Evolutionary conservation across 2,888 invertebrate species (phyloP), one percentile per base, ranked within the genome.

Genomic region (Nomada goodeniana): DNA sequence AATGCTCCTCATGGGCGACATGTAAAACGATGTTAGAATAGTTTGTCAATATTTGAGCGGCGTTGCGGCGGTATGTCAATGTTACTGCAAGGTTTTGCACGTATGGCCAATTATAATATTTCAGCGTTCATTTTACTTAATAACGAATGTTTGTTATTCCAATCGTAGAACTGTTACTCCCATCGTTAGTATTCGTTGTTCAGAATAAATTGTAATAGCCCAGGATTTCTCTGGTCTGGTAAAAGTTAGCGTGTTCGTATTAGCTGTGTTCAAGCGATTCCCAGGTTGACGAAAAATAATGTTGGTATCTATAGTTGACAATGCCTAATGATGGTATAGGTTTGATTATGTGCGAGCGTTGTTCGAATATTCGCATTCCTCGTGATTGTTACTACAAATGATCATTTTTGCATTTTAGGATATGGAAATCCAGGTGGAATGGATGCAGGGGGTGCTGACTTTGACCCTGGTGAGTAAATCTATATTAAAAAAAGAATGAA

Each of bases 381-480:
- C 15, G 2, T n/a, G 11, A 1, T 20, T 44, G 2, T 57, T 69
- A 18, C 5, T 70, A 70, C 70, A 23, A 53, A 7, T 11, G 5
- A 36, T 47, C 15, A 57, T 77, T 55, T 63, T 55, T 80, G 88
- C 89, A 89, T 85, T 80, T 95, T 95, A 96, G 97, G 97, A 95
- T 97, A 97, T 92, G 94, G 93, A 85, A 92, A 92, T 95, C 96
- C 97, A 95, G 96, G 96, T 94, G 96, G 96, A 92, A 97, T 97
- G 97, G 97, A 97, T 94, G 96, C 96, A 92, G 96, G 96, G 87
- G 95, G 96, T 89, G 96, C 96, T 92, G 97, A 97, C 94, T 97
- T 97, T 94, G 97, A 97, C 94, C 96, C 97, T 94, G 97, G 96
- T 96, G 94, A 95, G 95, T 47, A 47, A 47, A 47, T 15, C 13